Evolutionary conservation across 2,888 invertebrate species (phyloP).

Genomic region (Heliconius sara): DNA sequence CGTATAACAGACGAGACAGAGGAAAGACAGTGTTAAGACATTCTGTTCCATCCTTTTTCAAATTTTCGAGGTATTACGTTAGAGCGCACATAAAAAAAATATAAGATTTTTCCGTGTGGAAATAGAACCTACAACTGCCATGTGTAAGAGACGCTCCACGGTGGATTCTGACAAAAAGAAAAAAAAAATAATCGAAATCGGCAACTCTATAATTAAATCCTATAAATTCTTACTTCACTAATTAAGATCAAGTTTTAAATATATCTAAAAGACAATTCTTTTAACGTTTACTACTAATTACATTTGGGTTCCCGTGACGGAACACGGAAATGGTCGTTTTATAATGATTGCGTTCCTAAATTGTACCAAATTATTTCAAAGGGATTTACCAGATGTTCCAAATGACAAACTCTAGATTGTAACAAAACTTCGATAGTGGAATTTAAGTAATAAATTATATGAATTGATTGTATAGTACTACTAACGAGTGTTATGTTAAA

Average conservation of each 20-base stretch:
- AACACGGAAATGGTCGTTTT: constrained; percentile 8
- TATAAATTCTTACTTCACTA: not conserved
- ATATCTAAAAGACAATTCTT: constrained; percentile 9
- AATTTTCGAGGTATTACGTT: not conserved
- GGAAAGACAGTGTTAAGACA: not conserved
- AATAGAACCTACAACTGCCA: not conserved
- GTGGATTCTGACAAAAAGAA: not conserved
- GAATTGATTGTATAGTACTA: too few relatives aligned
- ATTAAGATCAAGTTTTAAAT: constrained; percentile 5
- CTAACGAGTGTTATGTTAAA: not conserved
- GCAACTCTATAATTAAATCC: not conserved
- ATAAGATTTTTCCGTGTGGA: not conserved
- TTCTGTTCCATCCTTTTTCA: not conserved
- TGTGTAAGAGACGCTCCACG: not conserved
- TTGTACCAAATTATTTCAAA: constrained; percentile 19
- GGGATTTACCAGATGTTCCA: constrained; percentile 25
- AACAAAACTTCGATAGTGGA: constrained; percentile 3
- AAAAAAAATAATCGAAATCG: not conserved
- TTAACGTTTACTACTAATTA: constrained; percentile 12
- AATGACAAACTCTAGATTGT: constrained; percentile 3
- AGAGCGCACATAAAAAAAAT: not conserved
- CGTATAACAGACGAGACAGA: too few relatives aligned
- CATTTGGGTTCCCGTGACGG: not conserved
- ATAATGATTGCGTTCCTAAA: constrained; percentile 20
- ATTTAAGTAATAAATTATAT: constrained; percentile 2